A percentile compares a stretch with the other conserved stretches of the same genome.
phyloP scores from a whole-genome alignment of 2,797 vertebrate species.

The Menidia menidia region DNA sequence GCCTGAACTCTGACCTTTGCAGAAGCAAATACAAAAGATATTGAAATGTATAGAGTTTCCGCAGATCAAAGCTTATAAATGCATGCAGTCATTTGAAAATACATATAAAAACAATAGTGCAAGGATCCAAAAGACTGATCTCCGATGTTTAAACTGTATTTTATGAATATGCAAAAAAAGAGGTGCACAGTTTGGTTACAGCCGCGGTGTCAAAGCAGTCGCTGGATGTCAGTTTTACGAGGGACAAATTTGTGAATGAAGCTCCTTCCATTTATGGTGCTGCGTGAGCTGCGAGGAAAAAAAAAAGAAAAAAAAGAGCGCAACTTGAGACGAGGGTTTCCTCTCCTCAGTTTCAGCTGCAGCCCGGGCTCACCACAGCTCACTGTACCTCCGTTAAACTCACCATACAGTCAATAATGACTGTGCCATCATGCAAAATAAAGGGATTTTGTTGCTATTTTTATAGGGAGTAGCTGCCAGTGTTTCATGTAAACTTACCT shows the following conservation, averaged over 20 bases:
- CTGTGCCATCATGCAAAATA: conserved; percentile 27
- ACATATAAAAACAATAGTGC: background rate
- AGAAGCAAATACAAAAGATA: conserved; percentile 11
- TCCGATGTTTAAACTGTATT: background rate
- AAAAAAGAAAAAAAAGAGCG: conserved; percentile 46
- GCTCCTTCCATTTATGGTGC: conserved; percentile 69
- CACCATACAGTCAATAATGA: conserved; percentile 7
- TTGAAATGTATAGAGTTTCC: background rate
- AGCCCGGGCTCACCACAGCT: background rate
- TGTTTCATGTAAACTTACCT: conserved; percentile 14
- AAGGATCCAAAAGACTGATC: background rate
- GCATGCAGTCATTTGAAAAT: background rate
- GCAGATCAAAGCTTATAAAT: too few species aligned
- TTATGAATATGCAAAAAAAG: background rate
- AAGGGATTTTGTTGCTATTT: conserved; percentile 27
- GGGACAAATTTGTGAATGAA: conserved; percentile 78
- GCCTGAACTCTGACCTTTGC: conserved; percentile 27
- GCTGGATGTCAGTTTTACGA: conserved; percentile 37
- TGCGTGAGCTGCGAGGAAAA: conserved; percentile 35
- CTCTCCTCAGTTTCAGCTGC: conserved; percentile 43
- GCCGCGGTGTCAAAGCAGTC: conserved; percentile 14
- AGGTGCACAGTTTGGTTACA: background rate
- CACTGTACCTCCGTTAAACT: background rate
- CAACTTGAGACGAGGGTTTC: conserved; percentile 49
- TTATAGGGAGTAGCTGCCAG: conserved; percentile 21